A percentile compares a stretch with the other conserved stretches of the same genome.
Conservation (phyloP, 64 coral and sea anemone species). For the Platygyra sinensis region DNA sequence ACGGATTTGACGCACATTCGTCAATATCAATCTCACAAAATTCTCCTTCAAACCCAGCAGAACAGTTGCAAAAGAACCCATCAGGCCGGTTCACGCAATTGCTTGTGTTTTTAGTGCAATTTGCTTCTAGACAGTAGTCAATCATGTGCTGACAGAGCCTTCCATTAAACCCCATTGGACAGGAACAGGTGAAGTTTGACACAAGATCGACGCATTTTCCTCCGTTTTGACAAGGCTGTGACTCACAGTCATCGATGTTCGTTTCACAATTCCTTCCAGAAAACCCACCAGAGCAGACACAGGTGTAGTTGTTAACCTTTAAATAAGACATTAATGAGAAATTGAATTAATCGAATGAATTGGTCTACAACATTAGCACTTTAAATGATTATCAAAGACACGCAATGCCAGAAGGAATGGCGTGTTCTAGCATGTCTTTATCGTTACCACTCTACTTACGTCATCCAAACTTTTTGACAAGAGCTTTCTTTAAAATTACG, state of each 20-base stretch:
- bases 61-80: slow-evolving; percentile 8
- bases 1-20: slow-evolving; percentile 11
- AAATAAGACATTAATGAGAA: too few relatives aligned
- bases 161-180: slow-evolving; percentile 15
- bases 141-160: neutral
- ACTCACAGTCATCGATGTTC: slow-evolving; percentile 18
- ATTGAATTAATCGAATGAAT: too few relatives aligned
- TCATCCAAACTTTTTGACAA: too few relatives aligned
- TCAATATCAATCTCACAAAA: slow-evolving; percentile 22
- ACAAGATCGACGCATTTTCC: slow-evolving; percentile 17
- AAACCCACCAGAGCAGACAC: too few relatives aligned
- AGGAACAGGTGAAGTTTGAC: slow-evolving; percentile 4
- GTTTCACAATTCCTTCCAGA: slow-evolving; percentile 1
- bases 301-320: too few relatives aligned
- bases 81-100: neutral
- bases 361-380: too few relatives aligned
- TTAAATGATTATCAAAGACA: too few relatives aligned
- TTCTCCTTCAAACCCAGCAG: neutral
- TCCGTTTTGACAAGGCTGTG: neutral
- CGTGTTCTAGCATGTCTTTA: too few relatives aligned
- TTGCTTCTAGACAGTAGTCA: neutral
- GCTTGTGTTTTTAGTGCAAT: neutral
- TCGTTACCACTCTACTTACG: too few relatives aligned
- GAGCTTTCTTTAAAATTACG: too few relatives aligned
- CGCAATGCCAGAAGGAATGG: too few relatives aligned